phyloP scores from a whole-genome alignment of 2,113 vertebrate genomes.

The Origma solitaria region DNA sequence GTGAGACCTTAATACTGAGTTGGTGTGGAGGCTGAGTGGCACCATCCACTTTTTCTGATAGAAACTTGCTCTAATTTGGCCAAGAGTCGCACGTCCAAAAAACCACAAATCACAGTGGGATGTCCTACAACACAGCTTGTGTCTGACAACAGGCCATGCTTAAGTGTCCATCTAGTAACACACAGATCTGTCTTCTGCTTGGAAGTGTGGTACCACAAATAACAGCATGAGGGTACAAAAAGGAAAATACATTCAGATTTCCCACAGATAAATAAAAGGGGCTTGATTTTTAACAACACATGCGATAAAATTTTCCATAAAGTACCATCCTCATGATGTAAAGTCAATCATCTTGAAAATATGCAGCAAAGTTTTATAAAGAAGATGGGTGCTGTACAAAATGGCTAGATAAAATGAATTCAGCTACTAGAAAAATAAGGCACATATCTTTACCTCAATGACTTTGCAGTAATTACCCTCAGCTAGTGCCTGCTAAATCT shows the following conservation, averaged over 20 bases:
- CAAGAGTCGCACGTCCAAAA: neutral
- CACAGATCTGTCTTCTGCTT: neutral
- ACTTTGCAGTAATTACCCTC: slow-evolving; percentile 27
- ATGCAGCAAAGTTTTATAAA: neutral
- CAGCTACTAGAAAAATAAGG: neutral
- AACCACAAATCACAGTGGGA: neutral
- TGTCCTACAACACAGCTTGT: neutral
- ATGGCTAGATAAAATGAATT: neutral
- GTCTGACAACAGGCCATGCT: neutral
- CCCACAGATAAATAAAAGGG: neutral
- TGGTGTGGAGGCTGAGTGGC: neutral
- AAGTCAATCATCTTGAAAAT: neutral
- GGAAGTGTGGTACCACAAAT: neutral
- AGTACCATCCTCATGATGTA: neutral
- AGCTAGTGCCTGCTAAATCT: slow-evolving; percentile 21
- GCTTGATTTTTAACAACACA: neutral
- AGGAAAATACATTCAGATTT: neutral
- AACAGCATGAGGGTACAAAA: neutral
- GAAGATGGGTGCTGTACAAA: neutral
- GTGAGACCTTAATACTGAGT: neutral
- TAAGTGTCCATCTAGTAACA: neutral
- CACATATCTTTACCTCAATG: neutral
- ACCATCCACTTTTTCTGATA: neutral
- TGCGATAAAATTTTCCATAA: neutral
- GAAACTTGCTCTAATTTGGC: neutral